Conservation (phyloP, 2,888 invertebrate species). For the Desoria tigrina region DNA sequence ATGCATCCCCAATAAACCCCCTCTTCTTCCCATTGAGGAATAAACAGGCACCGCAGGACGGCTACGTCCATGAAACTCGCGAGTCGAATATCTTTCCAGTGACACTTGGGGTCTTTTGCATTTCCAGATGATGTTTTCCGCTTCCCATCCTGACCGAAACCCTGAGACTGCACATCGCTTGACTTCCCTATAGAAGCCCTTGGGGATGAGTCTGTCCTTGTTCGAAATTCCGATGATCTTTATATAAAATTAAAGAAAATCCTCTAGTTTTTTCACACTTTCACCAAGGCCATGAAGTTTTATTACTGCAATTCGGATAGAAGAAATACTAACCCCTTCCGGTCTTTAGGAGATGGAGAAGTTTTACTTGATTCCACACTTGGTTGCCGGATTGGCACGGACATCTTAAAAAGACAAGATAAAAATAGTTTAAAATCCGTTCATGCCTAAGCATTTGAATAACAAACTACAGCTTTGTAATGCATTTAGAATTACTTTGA, state of each 20-base stretch:
- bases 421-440: conserved; percentile 27
- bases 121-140: not conserved
- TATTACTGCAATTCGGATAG: no score
- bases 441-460: conserved; percentile 21
- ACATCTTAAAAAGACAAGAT: conserved; percentile 45
- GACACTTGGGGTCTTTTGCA: not conserved
- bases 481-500: conserved; percentile 69
- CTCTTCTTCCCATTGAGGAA: conserved; percentile 96
- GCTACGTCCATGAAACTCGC: conserved; percentile 97
- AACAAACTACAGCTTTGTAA: not conserved
- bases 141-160: no score
- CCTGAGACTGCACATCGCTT: not conserved
- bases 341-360: conserved; percentile 50
- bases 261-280: not conserved
- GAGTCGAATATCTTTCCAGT: conserved; percentile 66
- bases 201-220: conserved; percentile 53
- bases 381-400: conserved; percentile 51
- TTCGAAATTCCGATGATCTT: conserved; percentile 50
- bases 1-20: conserved; percentile 96
- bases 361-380: conserved; percentile 54
- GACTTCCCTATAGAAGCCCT: conserved; percentile 48
- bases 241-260: no score
- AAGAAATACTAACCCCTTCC: conserved; percentile 47
- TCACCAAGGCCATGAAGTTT: not conserved
- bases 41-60: conserved; percentile 90